Conservation (phyloP, 2,888 invertebrate genomes). For the Tineola bisselliella region DNA sequence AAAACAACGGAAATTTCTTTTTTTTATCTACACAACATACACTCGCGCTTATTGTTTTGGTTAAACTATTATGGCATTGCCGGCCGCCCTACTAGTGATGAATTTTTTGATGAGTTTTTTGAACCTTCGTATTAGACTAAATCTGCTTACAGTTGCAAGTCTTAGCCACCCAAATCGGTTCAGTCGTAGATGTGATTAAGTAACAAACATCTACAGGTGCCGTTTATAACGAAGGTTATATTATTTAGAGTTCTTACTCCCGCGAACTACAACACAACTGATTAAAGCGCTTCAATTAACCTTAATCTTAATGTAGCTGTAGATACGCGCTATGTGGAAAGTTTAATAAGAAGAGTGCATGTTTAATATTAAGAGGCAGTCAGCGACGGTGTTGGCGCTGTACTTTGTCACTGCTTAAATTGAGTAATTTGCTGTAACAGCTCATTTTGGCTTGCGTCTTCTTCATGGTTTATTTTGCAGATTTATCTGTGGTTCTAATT, state of each 20-base stretch:
- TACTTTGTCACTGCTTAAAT: conserved; percentile 18
- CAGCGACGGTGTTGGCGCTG: conserved; percentile 13
- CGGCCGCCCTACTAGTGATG: no score
- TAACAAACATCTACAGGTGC: no score
- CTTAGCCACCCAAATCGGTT: no score
- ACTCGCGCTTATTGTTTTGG: no score
- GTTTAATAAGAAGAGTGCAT: conserved; percentile 23
- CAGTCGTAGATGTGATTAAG: no score
- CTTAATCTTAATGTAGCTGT: neutral
- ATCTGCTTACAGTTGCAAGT: no score
- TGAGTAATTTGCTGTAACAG: conserved; percentile 27
- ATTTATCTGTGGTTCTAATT: neutral
- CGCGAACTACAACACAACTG: neutral
- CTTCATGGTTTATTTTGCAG: conserved; percentile 9
- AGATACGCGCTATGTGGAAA: conserved; percentile 15
- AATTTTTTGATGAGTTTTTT: no score
- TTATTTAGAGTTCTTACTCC: neutral
- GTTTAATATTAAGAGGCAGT: conserved; percentile 25
- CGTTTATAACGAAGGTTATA: neutral
- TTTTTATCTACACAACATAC: no score
- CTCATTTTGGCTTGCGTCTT: conserved; percentile 23
- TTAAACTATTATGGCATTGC: no score
- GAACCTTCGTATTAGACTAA: no score
- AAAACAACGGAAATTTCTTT: no score
- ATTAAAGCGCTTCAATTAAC: conserved; percentile 10